Conservation (phyloP, 2,113 vertebrate genomes). For the Cinclus mexicanus region DNA sequence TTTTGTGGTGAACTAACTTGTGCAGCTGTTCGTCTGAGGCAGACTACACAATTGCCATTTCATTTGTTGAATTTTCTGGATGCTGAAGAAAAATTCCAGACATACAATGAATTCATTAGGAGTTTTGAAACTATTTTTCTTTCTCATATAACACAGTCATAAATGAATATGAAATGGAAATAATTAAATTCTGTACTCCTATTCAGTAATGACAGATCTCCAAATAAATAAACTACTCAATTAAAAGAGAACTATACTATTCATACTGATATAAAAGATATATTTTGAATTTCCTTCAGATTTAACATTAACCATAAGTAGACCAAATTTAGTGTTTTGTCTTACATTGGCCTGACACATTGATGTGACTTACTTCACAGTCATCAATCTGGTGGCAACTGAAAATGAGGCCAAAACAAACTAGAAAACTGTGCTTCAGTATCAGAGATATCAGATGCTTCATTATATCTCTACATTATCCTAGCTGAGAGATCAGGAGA, state of each 20-base stretch:
- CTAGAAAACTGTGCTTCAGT: not conserved
- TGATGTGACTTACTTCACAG: not conserved
- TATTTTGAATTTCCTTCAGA: not conserved
- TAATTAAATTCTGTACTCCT: not conserved
- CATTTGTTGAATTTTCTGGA: not conserved
- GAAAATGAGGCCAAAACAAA: not conserved
- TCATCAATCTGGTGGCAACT: not conserved
- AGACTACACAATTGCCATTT: constrained; percentile 3
- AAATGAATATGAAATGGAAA: not conserved
- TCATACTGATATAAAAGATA: not conserved
- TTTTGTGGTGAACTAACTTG: constrained; percentile 4
- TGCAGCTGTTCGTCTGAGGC: constrained; percentile 29
- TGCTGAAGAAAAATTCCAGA: not conserved
- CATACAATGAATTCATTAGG: not conserved
- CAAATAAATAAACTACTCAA: not conserved
- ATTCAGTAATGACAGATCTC: not conserved
- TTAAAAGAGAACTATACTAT: not conserved
- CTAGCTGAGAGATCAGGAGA: not conserved
- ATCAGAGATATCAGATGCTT: not conserved
- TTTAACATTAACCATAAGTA: not conserved
- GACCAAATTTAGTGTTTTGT: not conserved
- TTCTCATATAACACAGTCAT: not conserved
- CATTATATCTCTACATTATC: not conserved
- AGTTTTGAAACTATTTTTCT: not conserved
- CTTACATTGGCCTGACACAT: not conserved